Conservation (phyloP, 1,140 invertebrate genomes). For the Pygmarrhopalites habei region DNA sequence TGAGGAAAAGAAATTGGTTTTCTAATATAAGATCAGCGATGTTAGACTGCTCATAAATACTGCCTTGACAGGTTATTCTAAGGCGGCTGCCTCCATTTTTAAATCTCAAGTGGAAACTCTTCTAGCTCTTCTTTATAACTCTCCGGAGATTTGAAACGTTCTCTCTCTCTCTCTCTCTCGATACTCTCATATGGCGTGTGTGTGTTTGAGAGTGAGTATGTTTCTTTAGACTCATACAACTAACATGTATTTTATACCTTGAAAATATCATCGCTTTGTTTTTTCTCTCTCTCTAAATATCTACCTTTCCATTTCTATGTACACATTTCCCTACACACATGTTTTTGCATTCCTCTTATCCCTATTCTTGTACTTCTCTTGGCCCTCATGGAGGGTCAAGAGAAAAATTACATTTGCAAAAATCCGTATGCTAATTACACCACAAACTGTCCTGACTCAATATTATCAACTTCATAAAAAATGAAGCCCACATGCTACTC, state of each 20-base stretch:
- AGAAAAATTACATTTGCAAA: too few species aligned
- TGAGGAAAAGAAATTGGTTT: constrained; percentile 37
- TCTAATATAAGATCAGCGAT: constrained; percentile 38
- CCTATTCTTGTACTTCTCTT: too few species aligned
- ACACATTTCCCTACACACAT: too few species aligned
- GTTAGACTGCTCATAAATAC: constrained; percentile 37
- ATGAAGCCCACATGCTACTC: too few species aligned
- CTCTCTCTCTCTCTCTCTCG: constrained; percentile 13
- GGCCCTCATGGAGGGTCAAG: too few species aligned
- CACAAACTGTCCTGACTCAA: too few species aligned
- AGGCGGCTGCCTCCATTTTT: constrained; percentile 28
- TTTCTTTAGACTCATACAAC: neutral
- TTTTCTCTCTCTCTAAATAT: neutral
- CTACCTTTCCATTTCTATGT: too few species aligned
- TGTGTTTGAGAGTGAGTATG: neutral
- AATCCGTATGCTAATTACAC: too few species aligned
- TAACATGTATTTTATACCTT: neutral
- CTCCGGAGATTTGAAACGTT: constrained; percentile 30
- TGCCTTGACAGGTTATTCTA: constrained; percentile 39
- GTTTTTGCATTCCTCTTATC: too few species aligned
- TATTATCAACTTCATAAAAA: too few species aligned
- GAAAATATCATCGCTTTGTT: neutral
- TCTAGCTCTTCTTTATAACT: constrained; percentile 36
- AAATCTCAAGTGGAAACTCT: constrained; percentile 38
- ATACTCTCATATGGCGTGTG: neutral